Percentiles rank a stretch among this genome's conserved stretches.
Evolutionary conservation across 2,113 vertebrate species (phyloP).

Genomic region (Conger conger): DNA sequence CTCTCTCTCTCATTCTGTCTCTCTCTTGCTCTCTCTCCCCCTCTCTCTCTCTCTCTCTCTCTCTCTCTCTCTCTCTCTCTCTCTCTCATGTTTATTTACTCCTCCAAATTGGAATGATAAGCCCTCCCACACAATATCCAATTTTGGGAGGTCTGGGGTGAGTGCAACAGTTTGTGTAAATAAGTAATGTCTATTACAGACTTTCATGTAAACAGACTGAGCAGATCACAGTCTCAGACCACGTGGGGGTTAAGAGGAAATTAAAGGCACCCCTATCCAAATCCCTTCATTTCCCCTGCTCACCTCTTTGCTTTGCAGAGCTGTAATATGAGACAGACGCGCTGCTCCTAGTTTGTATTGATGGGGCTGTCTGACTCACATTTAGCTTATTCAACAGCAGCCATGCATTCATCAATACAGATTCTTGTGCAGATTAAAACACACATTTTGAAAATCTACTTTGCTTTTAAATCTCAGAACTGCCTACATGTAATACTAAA

Average conservation of each 20-base stretch:
- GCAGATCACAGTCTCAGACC: slow-evolving; percentile 1
- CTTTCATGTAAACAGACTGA: slow-evolving; percentile 12
- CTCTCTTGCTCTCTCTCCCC: slow-evolving; percentile 26
- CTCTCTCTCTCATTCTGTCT: neutral
- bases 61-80: neutral
- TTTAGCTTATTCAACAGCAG: neutral
- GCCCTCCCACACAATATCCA: slow-evolving; percentile 15
- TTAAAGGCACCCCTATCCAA: neutral
- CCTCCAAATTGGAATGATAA: slow-evolving; percentile 13
- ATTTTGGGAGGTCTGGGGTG: slow-evolving; percentile 13
- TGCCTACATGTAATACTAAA: neutral
- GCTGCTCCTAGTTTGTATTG: neutral
- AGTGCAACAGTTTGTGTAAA: neutral
- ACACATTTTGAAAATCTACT: neutral
- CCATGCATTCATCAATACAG: neutral
- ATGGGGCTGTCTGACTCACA: neutral
- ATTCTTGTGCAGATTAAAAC: neutral
- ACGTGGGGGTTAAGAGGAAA: slow-evolving; percentile 7
- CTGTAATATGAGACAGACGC: slow-evolving; percentile 7
- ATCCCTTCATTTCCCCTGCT: slow-evolving; percentile 6
- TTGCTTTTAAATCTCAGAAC: too few species aligned
- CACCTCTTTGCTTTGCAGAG: neutral
- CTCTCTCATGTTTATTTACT: slow-evolving; percentile 20
- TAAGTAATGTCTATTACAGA: neutral
- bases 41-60: slow-evolving; percentile 16